Evolutionary conservation across 2,888 invertebrate species (phyloP).

Genomic region (Drosophila falleni): DNA sequence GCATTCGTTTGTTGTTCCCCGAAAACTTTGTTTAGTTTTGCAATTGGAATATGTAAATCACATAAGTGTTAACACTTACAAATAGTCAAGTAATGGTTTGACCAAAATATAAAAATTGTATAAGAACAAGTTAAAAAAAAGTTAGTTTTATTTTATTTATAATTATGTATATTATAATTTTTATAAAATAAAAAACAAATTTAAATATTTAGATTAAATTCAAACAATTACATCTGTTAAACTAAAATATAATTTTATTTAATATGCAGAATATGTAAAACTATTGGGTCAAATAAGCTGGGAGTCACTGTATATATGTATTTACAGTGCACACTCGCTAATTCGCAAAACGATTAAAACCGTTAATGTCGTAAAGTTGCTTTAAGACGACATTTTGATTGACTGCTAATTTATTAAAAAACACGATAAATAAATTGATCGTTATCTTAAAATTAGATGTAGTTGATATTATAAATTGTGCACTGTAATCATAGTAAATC

Average conservation of each 20-base stretch:
- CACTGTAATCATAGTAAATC: constrained; percentile 3
- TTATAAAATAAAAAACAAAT: too few relatives aligned
- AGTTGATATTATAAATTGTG: not conserved
- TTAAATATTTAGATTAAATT: too few relatives aligned
- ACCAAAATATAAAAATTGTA: not conserved
- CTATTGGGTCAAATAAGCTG: too few relatives aligned
- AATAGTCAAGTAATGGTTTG: not conserved
- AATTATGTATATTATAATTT: too few relatives aligned
- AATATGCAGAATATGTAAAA: too few relatives aligned
- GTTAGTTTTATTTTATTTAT: too few relatives aligned
- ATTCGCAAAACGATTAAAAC: constrained; percentile 8
- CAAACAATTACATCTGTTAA: too few relatives aligned
- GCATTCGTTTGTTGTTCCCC: constrained; percentile 11
- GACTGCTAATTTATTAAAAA: not conserved
- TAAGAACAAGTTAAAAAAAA: too few relatives aligned
- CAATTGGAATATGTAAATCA: constrained; percentile 36
- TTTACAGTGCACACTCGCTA: constrained; percentile 4
- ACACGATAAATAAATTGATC: not conserved
- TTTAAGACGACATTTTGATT: constrained; percentile 7
- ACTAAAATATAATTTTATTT: too few relatives aligned
- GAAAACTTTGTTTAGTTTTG: constrained; percentile 29
- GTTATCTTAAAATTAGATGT: not conserved
- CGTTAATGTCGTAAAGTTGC: not conserved
- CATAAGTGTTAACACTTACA: not conserved
- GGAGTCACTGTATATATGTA: not conserved